Evolutionary conservation across 2,888 invertebrate species (phyloP).

Genomic region (Gastracanthus pulcherrimus): DNA sequence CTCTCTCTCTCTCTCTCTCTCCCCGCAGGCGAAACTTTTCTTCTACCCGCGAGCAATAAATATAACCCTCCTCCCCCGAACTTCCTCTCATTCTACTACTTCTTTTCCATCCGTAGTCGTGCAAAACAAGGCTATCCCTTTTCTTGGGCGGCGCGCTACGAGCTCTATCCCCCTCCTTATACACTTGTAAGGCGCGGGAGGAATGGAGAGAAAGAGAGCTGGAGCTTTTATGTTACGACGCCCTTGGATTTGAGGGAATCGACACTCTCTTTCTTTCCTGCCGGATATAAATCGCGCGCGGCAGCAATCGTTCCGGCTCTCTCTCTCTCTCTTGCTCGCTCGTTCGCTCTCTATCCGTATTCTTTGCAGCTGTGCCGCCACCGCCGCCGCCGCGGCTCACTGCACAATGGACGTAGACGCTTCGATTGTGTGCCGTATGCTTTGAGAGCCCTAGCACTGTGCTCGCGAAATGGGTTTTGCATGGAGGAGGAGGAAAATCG

Average conservation of each 20-base stretch:
- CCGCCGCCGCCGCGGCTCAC: too few relatives aligned
- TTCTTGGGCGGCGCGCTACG: neutral
- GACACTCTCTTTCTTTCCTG: neutral
- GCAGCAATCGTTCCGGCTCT: too few relatives aligned
- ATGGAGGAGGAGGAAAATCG: neutral
- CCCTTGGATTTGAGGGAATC: constrained; percentile 33
- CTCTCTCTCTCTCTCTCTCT: too few relatives aligned
- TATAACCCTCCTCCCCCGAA: neutral
- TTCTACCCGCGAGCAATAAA: constrained; percentile 32
- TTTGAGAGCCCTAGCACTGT: too few relatives aligned
- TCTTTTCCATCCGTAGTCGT: too few relatives aligned
- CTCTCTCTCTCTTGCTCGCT: neutral
- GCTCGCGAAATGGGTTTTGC: constrained; percentile 9
- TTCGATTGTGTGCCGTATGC: too few relatives aligned
- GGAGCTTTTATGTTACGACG: constrained; percentile 30
- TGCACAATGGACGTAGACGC: too few relatives aligned
- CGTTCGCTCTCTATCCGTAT: too few relatives aligned
- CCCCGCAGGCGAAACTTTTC: constrained; percentile 22
- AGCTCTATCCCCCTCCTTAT: neutral
- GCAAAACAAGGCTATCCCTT: constrained; percentile 42
- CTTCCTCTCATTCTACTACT: neutral
- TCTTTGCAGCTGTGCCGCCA: neutral
- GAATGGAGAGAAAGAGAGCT: neutral
- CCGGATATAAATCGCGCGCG: constrained; percentile 19
- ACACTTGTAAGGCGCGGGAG: constrained; percentile 19